Evolutionary conservation across 2,113 vertebrate genomes (phyloP), one percentile per base, ranked within the genome.

Genomic region (Haliaeetus leucogaster): DNA sequence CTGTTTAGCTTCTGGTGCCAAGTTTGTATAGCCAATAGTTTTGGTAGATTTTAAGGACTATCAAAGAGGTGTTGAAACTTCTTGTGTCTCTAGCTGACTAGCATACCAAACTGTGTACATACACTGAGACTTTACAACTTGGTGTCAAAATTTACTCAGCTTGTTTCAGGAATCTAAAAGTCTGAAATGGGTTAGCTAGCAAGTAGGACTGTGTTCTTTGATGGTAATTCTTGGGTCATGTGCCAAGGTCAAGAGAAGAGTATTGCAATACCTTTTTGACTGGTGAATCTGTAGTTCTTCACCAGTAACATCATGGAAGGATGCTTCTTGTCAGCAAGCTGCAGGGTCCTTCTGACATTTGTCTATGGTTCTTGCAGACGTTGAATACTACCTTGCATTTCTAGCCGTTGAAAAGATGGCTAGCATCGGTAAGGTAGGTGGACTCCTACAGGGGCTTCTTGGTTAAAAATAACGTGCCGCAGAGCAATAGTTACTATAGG

Each of bases 141-240:
- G 0, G 16, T 3, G 11, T 71, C 62, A 38, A 6, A 14, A n/a
- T 40, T 25, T 36, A 17, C 45, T 82, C 19, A 1, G 16, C 66
- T 86, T 21, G 2, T 62, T 72, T 67, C 18, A 45, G 61, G 61
- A 53, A 32, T 58, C 29, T 30, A 4, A 4, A 29, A 63, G 45
- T 18, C 30, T 19, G 40, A 29, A 34, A 18, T 11, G 13, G 48
- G 59, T 63, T 27, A 47, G 36, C 25, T 55, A 34, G 56, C 34
- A 62, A 16, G 25, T 26, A 27, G 40, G 63, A 36, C 34, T 14
- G 16, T 48, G 1, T 29, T 48, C 53, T 52, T 11, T 43, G 55
- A 7, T 1, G 1, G 30, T 22, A 12, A 10, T n/a, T 88, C 29
- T 29, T 38, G 42, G 21, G 14, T 72, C 45, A 0, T 32, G 3